Base-by-base conservation (phyloP, 2,797 vertebrate genomes). In the Spondyliosoma cantharus region DNA sequence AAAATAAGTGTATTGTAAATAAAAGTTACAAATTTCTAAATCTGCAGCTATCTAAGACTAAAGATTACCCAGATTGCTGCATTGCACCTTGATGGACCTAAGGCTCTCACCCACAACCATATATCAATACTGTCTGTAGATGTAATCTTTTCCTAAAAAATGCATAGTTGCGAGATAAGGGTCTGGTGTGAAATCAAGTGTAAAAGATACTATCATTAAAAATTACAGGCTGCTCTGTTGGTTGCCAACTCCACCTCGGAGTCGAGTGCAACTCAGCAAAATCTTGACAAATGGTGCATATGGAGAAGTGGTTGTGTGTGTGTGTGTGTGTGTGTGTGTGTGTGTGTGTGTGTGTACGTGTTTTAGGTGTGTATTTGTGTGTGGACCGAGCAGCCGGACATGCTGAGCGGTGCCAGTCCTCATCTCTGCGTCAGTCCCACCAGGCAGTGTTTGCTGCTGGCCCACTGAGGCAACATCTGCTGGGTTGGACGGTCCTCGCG, bases 381-480 rank as follows among this genome's bases (percentile, higher is more conserved):
- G 81, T 72, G 86, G 62, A 76, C 59, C 22, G 79, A 93, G 87
- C 88, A 94, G 92, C 91, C 87, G 88, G 92, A 91, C 92, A 83
- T 49, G 85, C 90, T 84, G 92, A 84, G 90, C 66, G 24, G 74
- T 89, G 91, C 90, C 91, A 92, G 90, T 64, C 78, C 81, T 82
- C 74, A 22, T 81, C 87, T 71, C 83, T 74, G 85, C 82, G 77
- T 85, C 82, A 66, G 87, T 86, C 92, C 89, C 90, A 92, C 80
- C 85, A 89, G 89, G 90, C 90, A 91, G 82, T 87, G 90, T 89
- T 87, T 88, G 86, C 89, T 92, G 87, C 91, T 94, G 93, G 93
- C 94, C 93, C 91, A 92, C 92, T 91, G 93, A 91, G 93, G 87
- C 90, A 93, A 94, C 94, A 94, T 93, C 91, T 93, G 91, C 90